Conservation (phyloP, 2,113 vertebrate species). For the Amphiprion ocellaris region DNA sequence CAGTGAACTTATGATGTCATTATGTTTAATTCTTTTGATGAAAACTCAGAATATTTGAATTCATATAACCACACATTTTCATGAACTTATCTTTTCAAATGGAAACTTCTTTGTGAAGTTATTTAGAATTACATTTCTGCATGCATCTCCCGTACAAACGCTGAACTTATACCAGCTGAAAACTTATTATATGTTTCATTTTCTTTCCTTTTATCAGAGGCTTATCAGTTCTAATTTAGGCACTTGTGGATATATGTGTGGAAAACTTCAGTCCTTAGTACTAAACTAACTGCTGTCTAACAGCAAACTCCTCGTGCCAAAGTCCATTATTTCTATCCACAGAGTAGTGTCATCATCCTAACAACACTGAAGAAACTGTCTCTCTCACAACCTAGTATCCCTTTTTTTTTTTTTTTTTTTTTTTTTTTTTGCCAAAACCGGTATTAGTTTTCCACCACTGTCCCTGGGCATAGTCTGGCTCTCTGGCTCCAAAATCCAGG, state of each 20-base stretch:
- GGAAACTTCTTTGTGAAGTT: too few species aligned
- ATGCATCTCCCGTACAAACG: not conserved
- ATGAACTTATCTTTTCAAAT: too few species aligned
- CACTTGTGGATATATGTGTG: not conserved
- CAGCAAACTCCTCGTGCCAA: constrained; percentile 24
- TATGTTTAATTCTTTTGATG: not conserved
- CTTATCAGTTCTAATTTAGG: not conserved
- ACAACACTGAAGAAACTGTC: constrained; percentile 45
- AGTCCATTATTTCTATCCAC: constrained; percentile 36
- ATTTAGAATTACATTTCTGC: not conserved
- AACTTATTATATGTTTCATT: too few species aligned
- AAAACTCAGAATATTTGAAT: not conserved
- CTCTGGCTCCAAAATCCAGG: constrained; percentile 58
- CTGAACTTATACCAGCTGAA: too few species aligned
- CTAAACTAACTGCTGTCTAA: constrained; percentile 32
- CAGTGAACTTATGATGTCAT: not conserved
- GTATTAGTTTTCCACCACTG: constrained; percentile 68
- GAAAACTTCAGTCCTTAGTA: constrained; percentile 18
- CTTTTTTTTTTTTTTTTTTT: constrained; percentile 29
- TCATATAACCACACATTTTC: too few species aligned
- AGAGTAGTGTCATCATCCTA: constrained; percentile 54
- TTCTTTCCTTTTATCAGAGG: not conserved
- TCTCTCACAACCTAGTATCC: constrained; percentile 37
- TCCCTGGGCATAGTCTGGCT: constrained; percentile 64
- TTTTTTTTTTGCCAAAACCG: constrained; percentile 59